Conservation (phyloP, 2,888 invertebrate genomes). For the Pseudolycoriella hygida region DNA sequence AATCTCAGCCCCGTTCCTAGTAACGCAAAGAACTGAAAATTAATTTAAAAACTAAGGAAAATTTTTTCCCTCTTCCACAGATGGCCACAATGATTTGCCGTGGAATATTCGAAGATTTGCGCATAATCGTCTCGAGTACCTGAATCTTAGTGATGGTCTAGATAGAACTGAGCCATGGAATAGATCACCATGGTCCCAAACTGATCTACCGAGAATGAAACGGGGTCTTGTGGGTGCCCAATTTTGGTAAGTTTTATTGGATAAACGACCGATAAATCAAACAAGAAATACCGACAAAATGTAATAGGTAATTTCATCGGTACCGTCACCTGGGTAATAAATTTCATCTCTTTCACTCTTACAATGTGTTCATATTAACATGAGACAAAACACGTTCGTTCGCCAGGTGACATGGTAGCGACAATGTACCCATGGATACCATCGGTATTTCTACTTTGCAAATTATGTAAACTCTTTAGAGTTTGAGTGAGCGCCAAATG, state of each 20-base stretch:
- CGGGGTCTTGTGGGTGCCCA: slow-evolving; percentile 78
- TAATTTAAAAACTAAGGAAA: not conserved
- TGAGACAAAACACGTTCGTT: too few species aligned
- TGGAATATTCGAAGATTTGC: slow-evolving; percentile 81
- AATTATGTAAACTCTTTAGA: too few species aligned
- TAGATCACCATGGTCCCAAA: slow-evolving; percentile 78
- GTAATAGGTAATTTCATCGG: too few species aligned
- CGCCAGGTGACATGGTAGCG: too few species aligned
- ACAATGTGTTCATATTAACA: too few species aligned
- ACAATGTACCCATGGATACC: too few species aligned
- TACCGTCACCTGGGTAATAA: too few species aligned
- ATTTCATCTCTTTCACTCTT: too few species aligned
- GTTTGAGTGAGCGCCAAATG: too few species aligned
- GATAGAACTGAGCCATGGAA: slow-evolving; percentile 56
- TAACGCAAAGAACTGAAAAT: not conserved
- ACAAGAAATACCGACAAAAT: too few species aligned
- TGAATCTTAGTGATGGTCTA: slow-evolving; percentile 23
- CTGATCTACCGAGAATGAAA: slow-evolving; percentile 71
- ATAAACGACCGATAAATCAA: not conserved
- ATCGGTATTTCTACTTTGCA: too few species aligned
- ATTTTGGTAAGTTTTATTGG: slow-evolving; percentile 41
- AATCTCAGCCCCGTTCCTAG: too few species aligned
- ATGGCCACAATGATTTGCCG: slow-evolving; percentile 74
- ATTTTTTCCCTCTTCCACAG: slow-evolving; percentile 9
- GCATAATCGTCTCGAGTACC: slow-evolving; percentile 50